Base-by-base conservation (phyloP, 2,888 invertebrate species). In the Coremacera marginata region DNA sequence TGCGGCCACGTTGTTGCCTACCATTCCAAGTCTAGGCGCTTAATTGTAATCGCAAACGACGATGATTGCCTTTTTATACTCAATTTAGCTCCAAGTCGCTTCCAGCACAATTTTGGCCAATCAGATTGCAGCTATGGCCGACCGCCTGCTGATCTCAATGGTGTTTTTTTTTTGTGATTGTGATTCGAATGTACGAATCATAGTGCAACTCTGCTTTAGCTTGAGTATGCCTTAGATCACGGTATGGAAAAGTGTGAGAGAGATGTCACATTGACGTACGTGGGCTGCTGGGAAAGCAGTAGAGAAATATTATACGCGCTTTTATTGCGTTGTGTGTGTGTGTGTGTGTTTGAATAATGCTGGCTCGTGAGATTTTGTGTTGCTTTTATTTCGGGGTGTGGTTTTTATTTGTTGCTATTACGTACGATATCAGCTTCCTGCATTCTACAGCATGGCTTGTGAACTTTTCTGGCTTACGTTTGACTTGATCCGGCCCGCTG, bases 51-150 rank as follows among this genome's bases (percentile, higher is more conserved):
- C 86, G 84, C 85, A 86, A 87, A 85, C 85, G 84, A 83, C 86
- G 91, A 91, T 89, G 92, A 94, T 90, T 95, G 95, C 94, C 95
- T 93, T 89, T 89, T 90, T 89, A 89, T 88, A 89, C 87, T 83
- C 88, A 89, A 87, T 88, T 87, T 88, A 86, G 82, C 70, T 80
- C 77, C 82, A 84, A 84, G 84, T 84, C 83, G 84, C 82, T 84
- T 81, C 83, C 81, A 77, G 81, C 82, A 79, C 79, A 81, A 67
- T 77, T 77, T 79, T 81, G 80, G 83, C 89, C 89, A 89, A 89
- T 89, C 88, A 83, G 81, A 82, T 78, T 57, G 57, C 80, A 85
- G 86, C 84, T 85, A 87, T 89, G 88, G 87, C 86, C 79, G 84
- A 82, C 82, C 82, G 80, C 82, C 80, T 80, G 84, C 79, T 78